Percentiles rank a stretch among this genome's conserved stretches.
Conservation (phyloP, 2,113 vertebrate species). For the Dermatemys mawii region DNA sequence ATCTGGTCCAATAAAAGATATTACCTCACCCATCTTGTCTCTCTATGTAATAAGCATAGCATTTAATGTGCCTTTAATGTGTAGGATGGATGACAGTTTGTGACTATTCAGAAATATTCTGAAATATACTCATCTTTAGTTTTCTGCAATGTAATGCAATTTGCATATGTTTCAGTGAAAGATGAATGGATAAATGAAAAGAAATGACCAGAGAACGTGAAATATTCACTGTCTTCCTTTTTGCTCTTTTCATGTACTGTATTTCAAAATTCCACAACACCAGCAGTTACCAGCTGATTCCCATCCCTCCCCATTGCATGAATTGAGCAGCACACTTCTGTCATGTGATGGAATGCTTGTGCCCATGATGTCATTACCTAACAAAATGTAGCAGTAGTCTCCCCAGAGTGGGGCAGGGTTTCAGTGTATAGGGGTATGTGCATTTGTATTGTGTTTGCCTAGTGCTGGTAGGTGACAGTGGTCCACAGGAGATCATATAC, state of each 20-base stretch:
- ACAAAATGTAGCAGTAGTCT: rapidly evolving
- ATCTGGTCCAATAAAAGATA: too few species aligned
- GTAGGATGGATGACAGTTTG: too few species aligned
- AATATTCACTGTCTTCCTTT: not conserved
- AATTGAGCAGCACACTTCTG: not conserved
- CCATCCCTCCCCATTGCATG: rapidly evolving
- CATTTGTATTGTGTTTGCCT: rapidly evolving
- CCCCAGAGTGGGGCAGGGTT: not conserved
- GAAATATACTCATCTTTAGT: not conserved
- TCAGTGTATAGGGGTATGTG: rapidly evolving
- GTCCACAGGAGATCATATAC: not conserved
- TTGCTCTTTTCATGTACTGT: not conserved
- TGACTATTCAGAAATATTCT: not conserved
- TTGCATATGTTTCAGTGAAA: not conserved
- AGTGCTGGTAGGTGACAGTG: not conserved
- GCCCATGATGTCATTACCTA: not conserved
- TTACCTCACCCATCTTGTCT: too few species aligned
- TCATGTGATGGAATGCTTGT: not conserved
- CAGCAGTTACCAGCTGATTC: rapidly evolving
- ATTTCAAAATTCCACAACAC: not conserved
- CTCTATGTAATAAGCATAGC: too few species aligned
- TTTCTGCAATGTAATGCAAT: not conserved
- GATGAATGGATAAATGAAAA: not conserved
- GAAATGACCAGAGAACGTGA: not conserved
- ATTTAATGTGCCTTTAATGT: too few species aligned